phyloP scores from a whole-genome alignment of 2,888 invertebrate species.

The Papilio protenor region DNA sequence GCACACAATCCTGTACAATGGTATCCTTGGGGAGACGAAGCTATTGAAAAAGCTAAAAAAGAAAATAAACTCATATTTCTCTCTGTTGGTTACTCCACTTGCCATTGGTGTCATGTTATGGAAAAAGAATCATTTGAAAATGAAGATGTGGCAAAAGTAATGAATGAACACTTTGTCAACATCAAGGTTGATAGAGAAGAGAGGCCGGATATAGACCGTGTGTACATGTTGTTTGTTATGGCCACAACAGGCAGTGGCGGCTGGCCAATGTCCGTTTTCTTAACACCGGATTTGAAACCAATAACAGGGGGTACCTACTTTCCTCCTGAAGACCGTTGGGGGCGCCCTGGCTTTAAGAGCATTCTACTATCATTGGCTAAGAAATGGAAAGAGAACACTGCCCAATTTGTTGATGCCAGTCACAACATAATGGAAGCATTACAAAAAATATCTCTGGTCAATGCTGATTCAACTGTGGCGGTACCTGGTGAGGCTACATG shows the following conservation, averaged over 20 bases:
- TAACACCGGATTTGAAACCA: slow-evolving; percentile 94
- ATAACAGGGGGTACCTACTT: slow-evolving; percentile 97
- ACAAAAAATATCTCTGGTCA: slow-evolving; percentile 76
- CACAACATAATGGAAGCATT: slow-evolving; percentile 86
- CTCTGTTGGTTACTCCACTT: slow-evolving; percentile 97
- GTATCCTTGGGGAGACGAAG: slow-evolving; percentile 97
- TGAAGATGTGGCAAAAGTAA: slow-evolving; percentile 91
- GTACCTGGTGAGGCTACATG: slow-evolving; percentile 84
- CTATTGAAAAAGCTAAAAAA: slow-evolving; percentile 91
- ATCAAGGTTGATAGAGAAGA: slow-evolving; percentile 97
- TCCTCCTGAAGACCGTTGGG: slow-evolving; percentile 92
- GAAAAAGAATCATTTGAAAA: slow-evolving; percentile 97
- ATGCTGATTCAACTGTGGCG: slow-evolving; percentile 61
- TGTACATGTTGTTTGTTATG: slow-evolving; percentile 97
- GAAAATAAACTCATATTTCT: slow-evolving; percentile 96
- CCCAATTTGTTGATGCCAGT: slow-evolving; percentile 86
- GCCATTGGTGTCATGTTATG: slow-evolving; percentile 99
- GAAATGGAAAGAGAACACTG: slow-evolving; percentile 89
- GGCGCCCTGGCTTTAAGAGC: slow-evolving; percentile 92
- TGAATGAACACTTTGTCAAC: slow-evolving; percentile 95
- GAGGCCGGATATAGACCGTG: slow-evolving; percentile 96
- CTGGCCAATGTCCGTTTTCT: slow-evolving; percentile 98
- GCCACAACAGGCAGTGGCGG: slow-evolving; percentile 91
- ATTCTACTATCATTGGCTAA: slow-evolving; percentile 89
- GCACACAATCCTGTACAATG: slow-evolving; percentile 97